Evolutionary conservation across 1,140 invertebrate species (phyloP).

Genomic region (Drosophila insularis): DNA sequence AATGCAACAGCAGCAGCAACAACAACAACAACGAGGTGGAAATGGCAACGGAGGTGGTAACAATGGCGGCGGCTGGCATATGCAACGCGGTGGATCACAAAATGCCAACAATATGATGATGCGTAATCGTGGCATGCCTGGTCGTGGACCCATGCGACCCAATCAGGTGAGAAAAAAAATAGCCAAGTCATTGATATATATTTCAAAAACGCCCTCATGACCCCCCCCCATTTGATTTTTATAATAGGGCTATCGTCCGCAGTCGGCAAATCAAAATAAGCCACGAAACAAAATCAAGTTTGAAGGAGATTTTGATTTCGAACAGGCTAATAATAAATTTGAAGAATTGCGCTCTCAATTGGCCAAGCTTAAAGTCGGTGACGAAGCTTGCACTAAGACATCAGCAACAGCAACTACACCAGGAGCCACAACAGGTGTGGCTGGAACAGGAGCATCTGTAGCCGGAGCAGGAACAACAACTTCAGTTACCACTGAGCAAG

Average conservation of each 20-base stretch:
- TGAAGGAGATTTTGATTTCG: slow-evolving; percentile 88
- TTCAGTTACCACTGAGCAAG: slow-evolving; percentile 82
- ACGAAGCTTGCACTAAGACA: slow-evolving; percentile 83
- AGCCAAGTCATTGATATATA: neutral
- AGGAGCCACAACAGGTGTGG: slow-evolving; percentile 23
- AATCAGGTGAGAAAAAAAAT: slow-evolving; percentile 62
- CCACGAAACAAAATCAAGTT: slow-evolving; percentile 73
- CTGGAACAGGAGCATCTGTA: too few species aligned
- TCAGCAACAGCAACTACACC: slow-evolving; percentile 27
- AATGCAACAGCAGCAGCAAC: slow-evolving; percentile 50
- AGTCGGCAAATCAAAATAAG: slow-evolving; percentile 70
- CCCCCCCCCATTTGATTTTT: neutral
- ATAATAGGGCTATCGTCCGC: slow-evolving; percentile 77
- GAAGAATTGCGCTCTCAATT: slow-evolving; percentile 94
- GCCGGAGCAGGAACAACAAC: slow-evolving; percentile 41
- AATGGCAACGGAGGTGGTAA: slow-evolving; percentile 40
- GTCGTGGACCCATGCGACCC: slow-evolving; percentile 68
- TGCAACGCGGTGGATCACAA: slow-evolving; percentile 71
- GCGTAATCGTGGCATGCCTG: slow-evolving; percentile 67
- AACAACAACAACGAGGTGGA: slow-evolving; percentile 30
- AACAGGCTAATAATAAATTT: slow-evolving; percentile 98
- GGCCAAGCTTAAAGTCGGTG: slow-evolving; percentile 91
- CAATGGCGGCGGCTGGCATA: slow-evolving; percentile 66
- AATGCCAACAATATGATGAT: slow-evolving; percentile 76
- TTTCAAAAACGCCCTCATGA: too few species aligned